These are phyloP conservation scores for Norana najaformis DNA, from an alignment of 2,888 invertebrate species.

Conservation along the genomic window DNA sequence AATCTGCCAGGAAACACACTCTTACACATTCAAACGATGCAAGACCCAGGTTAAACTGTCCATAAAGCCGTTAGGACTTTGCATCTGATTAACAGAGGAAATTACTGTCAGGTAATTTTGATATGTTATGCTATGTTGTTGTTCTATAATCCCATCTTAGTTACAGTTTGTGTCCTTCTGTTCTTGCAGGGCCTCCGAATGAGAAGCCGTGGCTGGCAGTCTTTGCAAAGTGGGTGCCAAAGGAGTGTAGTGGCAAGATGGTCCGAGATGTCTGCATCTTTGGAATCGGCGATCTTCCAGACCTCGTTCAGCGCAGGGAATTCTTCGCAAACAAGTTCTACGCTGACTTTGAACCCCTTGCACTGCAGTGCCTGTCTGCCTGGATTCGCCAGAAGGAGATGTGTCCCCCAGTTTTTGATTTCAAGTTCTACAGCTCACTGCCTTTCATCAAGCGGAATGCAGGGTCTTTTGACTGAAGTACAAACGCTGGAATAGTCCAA, in stretches of 20 bases:
- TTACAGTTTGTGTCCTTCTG: too few species aligned
- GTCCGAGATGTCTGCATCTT: constrained; percentile 50
- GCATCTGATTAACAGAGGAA: too few species aligned
- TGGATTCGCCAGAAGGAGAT: constrained; percentile 42
- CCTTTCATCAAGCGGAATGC: constrained; percentile 38
- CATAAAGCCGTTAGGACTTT: too few species aligned
- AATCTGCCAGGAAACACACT: too few species aligned
- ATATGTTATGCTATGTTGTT: too few species aligned
- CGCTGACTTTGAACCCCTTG: constrained; percentile 47
- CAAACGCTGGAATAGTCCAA: too few species aligned
- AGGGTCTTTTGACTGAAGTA: too few species aligned
- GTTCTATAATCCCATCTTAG: too few species aligned
- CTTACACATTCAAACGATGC: too few species aligned
- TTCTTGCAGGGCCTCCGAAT: constrained; percentile 42
- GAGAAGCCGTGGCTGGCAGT: constrained; percentile 47
- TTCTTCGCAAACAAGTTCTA: constrained; percentile 54
- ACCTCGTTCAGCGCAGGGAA: constrained; percentile 43
- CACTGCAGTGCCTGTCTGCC: constrained; percentile 48
- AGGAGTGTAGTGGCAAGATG: constrained; percentile 44
- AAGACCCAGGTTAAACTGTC: too few species aligned
- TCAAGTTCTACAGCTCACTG: constrained; percentile 39
- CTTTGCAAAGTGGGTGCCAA: constrained; percentile 45
- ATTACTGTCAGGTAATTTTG: too few species aligned
- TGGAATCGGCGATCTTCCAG: constrained; percentile 49
- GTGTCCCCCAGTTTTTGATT: constrained; percentile 39